These are phyloP conservation scores for Siniperca chuatsi DNA, from an alignment of 2,113 vertebrate species.

Conservation along the genomic window DNA sequence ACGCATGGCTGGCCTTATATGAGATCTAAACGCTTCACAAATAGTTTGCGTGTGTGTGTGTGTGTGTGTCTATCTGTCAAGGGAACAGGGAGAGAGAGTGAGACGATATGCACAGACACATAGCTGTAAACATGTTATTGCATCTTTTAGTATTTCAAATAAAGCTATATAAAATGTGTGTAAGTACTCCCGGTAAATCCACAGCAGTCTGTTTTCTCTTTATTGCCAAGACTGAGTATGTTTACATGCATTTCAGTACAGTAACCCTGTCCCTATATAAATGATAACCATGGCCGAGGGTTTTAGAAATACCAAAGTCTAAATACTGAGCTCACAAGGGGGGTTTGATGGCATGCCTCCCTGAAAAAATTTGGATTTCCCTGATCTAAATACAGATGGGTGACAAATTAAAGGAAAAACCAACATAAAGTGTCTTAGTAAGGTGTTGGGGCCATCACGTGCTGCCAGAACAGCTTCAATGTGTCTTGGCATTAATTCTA, in stretches of 20 bases:
- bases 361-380: too few species aligned
- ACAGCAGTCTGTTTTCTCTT: neutral
- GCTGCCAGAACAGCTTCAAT: too few species aligned
- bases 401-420: too few species aligned
- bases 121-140: neutral
- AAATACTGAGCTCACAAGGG: too few species aligned
- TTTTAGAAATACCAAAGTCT: too few species aligned
- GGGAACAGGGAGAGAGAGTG: neutral
- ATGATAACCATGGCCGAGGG: too few species aligned
- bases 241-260: neutral
- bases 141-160: neutral
- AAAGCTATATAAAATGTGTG: neutral
- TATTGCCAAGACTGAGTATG: neutral
- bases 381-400: too few species aligned
- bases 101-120: neutral
- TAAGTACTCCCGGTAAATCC: neutral
- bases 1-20: slow-evolving; percentile 25
- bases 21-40: slow-evolving; percentile 22
- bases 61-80: neutral
- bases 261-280: neutral
- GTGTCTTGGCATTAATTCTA: too few species aligned
- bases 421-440: too few species aligned
- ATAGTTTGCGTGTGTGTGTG: neutral
- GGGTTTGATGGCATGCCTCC: too few species aligned
- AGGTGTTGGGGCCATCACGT: too few species aligned